A percentile compares a stretch with the other conserved stretches of the same genome.
These are phyloP conservation scores for Dreissena polymorpha DNA, from an alignment of 1,140 invertebrate species.

Conservation along the genomic window DNA sequence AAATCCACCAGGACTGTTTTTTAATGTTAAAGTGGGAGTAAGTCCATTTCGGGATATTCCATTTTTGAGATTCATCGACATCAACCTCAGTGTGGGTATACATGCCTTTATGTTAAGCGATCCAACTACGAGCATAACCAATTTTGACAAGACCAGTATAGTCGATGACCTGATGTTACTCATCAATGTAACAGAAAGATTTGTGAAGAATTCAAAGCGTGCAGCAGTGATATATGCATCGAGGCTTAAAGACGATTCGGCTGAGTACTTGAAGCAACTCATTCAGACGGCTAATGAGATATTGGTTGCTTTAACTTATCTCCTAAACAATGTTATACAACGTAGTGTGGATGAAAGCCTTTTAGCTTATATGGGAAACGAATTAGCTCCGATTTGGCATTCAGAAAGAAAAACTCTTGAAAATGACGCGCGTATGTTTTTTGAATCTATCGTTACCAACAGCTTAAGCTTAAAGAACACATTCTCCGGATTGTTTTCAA, in stretches of 20 bases:
- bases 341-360: background rate
- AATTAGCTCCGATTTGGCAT: background rate
- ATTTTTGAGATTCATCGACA: background rate
- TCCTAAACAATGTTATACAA: background rate
- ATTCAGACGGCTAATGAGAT: background rate
- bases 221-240: background rate
- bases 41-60: background rate
- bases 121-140: background rate
- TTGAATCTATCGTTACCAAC: background rate
- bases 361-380: background rate
- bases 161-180: background rate
- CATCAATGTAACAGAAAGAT: background rate
- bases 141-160: background rate
- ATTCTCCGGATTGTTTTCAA: background rate
- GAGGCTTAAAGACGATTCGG: background rate
- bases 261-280: background rate
- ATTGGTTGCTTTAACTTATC: background rate
- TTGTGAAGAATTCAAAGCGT: background rate
- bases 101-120: background rate
- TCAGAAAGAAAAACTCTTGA: background rate
- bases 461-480: background rate
- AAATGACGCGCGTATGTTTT: background rate
- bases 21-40: background rate
- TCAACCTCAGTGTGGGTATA: background rate
- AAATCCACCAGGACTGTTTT: background rate